phyloP scores from a whole-genome alignment of 2,888 invertebrate genomes.

The Meteorus cinctellus region DNA sequence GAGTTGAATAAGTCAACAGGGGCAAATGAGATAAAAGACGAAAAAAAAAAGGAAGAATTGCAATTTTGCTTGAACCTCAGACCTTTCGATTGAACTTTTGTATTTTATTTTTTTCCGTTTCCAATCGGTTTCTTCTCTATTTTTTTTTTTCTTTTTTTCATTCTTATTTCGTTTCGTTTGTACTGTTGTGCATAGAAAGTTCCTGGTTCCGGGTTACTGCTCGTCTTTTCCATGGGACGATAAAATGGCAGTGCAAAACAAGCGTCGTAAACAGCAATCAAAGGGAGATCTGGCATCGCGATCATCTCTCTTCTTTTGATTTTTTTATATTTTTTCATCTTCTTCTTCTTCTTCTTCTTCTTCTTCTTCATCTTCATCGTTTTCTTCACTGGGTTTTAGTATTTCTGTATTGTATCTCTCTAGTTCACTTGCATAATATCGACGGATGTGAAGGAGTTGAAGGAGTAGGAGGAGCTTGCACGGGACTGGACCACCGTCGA shows the following conservation, averaged over 20 bases:
- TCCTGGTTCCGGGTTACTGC: constrained; percentile 50
- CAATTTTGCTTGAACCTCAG: background rate
- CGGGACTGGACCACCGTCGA: constrained; percentile 41
- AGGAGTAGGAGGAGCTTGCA: constrained; percentile 18
- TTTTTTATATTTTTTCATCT: background rate
- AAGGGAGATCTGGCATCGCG: constrained; percentile 62
- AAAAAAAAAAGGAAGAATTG: constrained; percentile 9
- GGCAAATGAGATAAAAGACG: constrained; percentile 23
- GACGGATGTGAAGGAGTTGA: constrained; percentile 10
- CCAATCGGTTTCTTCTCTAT: background rate
- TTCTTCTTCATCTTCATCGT: constrained; percentile 18
- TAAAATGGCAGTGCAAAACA: constrained; percentile 59
- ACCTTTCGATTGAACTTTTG: background rate
- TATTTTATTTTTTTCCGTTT: background rate
- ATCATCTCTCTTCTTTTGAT: constrained; percentile 47
- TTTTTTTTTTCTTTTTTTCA: constrained; percentile 17
- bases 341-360: constrained; percentile 36
- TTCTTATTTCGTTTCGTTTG: constrained; percentile 19
- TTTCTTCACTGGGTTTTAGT: constrained; percentile 22
- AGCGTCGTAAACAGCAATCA: constrained; percentile 66
- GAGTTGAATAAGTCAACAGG: background rate
- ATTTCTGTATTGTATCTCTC: constrained; percentile 27
- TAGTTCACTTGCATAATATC: constrained; percentile 59
- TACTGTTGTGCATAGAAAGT: constrained; percentile 22
- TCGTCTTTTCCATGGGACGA: constrained; percentile 45